Base-by-base conservation (phyloP, 2,888 invertebrate species). In the Sinhomidia bicolor region DNA sequence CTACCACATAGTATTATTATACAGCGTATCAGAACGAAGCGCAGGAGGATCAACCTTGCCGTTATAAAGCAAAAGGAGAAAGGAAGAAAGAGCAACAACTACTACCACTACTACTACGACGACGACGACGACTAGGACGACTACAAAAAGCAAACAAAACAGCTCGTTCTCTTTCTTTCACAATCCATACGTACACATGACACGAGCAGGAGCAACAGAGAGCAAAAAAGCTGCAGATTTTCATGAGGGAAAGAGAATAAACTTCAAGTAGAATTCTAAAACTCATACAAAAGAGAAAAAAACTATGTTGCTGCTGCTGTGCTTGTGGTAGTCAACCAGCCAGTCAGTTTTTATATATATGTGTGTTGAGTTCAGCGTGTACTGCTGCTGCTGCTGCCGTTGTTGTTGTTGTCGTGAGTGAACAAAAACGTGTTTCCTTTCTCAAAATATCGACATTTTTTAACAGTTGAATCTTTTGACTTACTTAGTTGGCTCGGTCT, bases 1-100 rank as follows among this genome's bases (percentile, higher is more conserved):
- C 14, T 9, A 60, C n/a, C n/a, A n/a, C n/a, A n/a, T n/a, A n/a
- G n/a, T n/a, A n/a, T n/a, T n/a, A n/a, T n/a, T n/a, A n/a, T n/a
- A n/a, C 60, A 60, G 23, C 7, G 60, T 7, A 68, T n/a, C 41
- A 68, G 14, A 17, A 1, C n/a, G 41, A 23, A 47, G 26, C 20
- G 60, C 26, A 60, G 26, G 29, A 60, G 60, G 14, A 60, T 10
- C 47, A 47, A 29, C 12, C 20, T 57, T 23, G 23, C 47, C 10
- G 14, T 47, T 29, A 12, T 9, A 36, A 65, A 36, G 17, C 32
- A 6, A 41, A 80, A 41, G 44, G 65, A 65, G 65, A 62, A 51
- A 83, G 78, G n/a, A n/a, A n/a, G 79, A 80, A 80, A 57, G 71
- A 85, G 79, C 85, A 85, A 80, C 79, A 85, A 79, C 68, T 85